Evolutionary conservation across 92 coral and sea anemone species (phyloP).

Genomic region (Meandrina meandrites): DNA sequence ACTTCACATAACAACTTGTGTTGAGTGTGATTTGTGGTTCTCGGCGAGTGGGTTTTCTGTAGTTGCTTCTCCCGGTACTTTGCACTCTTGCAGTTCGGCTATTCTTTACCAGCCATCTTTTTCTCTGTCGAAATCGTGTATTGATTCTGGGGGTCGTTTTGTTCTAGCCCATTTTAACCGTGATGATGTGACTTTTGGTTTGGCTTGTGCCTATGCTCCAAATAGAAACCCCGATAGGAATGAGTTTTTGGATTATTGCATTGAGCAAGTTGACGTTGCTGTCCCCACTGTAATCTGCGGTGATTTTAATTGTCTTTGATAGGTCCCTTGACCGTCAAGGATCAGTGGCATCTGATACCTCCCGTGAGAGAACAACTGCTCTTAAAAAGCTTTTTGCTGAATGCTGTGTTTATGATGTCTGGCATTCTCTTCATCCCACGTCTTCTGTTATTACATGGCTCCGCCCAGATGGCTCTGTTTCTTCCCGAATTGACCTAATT

Average conservation of each 20-base stretch:
- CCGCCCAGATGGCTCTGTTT: background rate
- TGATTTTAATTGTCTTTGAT: conserved; percentile 33
- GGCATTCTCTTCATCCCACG: conserved; percentile 27
- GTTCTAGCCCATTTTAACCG: background rate
- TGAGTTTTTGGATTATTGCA: background rate
- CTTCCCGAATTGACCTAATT: conserved; percentile 2
- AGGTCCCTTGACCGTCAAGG: background rate
- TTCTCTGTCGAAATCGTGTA: background rate
- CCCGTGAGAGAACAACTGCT: background rate
- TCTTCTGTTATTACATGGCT: background rate
- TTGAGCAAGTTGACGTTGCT: conserved; percentile 7
- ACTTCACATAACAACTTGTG: background rate
- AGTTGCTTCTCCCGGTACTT: background rate
- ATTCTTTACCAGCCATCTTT: background rate
- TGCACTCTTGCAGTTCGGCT: background rate
- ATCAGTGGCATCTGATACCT: too few relatives aligned
- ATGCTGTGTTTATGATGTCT: conserved; percentile 30
- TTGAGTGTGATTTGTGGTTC: background rate
- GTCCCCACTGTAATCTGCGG: conserved; percentile 21
- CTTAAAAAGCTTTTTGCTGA: background rate
- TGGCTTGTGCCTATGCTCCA: conserved; percentile 44
- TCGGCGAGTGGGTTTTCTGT: background rate
- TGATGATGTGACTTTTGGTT: background rate
- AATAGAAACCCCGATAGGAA: conserved; percentile 30
- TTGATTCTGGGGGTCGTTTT: conserved; percentile 34